Base-by-base conservation (phyloP, 2,888 invertebrate species). In the Andrena bucephala region DNA sequence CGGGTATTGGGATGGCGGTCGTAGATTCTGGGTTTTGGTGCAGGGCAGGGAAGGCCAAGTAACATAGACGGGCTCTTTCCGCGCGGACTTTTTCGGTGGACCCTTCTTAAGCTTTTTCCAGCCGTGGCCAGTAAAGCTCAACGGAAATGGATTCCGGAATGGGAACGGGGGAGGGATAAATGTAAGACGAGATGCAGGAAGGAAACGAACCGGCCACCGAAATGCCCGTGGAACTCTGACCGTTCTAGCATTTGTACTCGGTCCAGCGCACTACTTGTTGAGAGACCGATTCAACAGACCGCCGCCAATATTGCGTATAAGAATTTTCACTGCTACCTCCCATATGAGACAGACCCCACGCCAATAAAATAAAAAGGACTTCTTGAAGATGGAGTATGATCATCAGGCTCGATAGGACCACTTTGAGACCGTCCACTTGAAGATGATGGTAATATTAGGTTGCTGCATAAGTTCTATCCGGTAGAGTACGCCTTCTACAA, bases 181-280 rank as follows among this genome's bases (percentile, higher is more conserved):
- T 86, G 88, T 81, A 82, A 85, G 86, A 85, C 83, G 83, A 85
- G 83, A 87, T 78, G 87, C 87, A 84, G 87, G 82, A 87, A 87
- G 83, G 88, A 87, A 87, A 85, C 83, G 84, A 77, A 86, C 84
- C 77, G 81, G 71, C 77, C 70, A 81, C 73, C 81, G 77, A 87
- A 87, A 87, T 76, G 75, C 81, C 52, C 60, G 76, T 80, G 68
- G 70, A 84, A 76, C 80, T 77, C 77, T 68, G 82, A 70, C 77
- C 74, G 70, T 54, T 67, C 62, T 71, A 48, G 54, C 50, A 69
- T 83, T 76, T 65, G 73, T 72, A 77, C 67, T 75, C 68, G 74
- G 70, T 70, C 70, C 77, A 70, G 80, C 67, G 66, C 73, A 65
- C 77, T 79, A 80, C 86, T 84, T 78, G 78, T 78, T 85, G 83